phyloP scores from a whole-genome alignment of 23 tunicate genomes.

The Trididemnum nubilum region DNA sequence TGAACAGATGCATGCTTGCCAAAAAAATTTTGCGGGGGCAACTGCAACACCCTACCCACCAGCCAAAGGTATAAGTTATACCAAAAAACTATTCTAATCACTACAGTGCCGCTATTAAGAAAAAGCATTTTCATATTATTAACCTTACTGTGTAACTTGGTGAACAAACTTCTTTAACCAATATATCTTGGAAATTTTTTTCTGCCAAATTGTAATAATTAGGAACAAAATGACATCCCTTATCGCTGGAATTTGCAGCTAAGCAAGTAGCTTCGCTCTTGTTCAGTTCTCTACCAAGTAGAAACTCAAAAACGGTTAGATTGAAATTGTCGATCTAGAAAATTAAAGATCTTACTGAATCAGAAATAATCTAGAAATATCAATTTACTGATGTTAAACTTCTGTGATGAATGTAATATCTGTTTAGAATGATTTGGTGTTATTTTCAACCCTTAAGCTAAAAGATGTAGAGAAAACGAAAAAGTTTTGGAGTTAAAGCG shows the following conservation, averaged over 20 bases:
- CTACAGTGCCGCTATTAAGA: too few relatives aligned
- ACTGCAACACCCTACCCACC: slow-evolving; percentile 18
- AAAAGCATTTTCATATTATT: neutral
- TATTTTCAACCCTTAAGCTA: too few relatives aligned
- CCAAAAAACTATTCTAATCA: too few relatives aligned
- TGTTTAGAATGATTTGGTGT: too few relatives aligned
- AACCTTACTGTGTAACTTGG: neutral
- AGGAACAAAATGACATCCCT: neutral
- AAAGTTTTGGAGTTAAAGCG: too few relatives aligned
- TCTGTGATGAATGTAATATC: too few relatives aligned
- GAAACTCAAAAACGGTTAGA: neutral
- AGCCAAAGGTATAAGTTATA: too few relatives aligned
- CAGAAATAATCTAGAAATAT: too few relatives aligned
- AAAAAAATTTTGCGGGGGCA: neutral
- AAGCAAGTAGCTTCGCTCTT: neutral
- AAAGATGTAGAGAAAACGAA: too few relatives aligned
- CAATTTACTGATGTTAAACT: too few relatives aligned
- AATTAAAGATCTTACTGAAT: too few relatives aligned
- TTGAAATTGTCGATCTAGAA: neutral
- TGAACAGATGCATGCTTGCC: neutral
- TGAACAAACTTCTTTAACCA: neutral
- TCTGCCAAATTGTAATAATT: neutral
- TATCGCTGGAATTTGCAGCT: neutral
- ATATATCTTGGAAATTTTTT: neutral
- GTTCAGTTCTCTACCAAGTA: neutral